Conservation (phyloP, 2,113 vertebrate genomes). For the Oreochromis spilurus region DNA sequence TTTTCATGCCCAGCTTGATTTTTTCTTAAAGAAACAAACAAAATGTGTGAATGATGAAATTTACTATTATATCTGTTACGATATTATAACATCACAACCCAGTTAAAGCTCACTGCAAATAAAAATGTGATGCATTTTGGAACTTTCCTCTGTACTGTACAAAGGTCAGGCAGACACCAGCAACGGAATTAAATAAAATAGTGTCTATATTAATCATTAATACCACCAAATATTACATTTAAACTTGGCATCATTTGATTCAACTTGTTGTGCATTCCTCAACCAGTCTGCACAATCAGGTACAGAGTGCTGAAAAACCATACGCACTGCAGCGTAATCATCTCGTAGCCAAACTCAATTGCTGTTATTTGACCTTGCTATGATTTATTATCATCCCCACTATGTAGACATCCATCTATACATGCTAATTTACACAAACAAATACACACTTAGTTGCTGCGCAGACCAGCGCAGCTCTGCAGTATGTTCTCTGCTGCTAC, state of each 20-base stretch:
- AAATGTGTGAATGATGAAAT: neutral
- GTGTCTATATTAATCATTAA: neutral
- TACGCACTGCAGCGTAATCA: constrained; percentile 47
- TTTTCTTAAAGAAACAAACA: neutral
- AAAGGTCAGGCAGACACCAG: neutral
- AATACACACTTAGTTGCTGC: constrained; percentile 37
- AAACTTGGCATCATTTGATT: neutral
- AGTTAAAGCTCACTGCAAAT: neutral
- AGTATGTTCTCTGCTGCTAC: constrained; percentile 47
- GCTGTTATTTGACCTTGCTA: constrained; percentile 55
- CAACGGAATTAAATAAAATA: neutral
- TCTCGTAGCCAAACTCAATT: constrained; percentile 1
- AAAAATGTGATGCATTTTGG: neutral
- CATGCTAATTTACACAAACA: constrained; percentile 36
- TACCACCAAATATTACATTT: neutral
- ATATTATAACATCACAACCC: neutral
- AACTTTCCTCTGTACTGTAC: neutral
- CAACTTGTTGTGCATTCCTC: neutral
- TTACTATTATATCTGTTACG: neutral
- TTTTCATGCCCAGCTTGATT: too few species aligned
- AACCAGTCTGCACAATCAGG: neutral
- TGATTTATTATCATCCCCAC: constrained; percentile 51
- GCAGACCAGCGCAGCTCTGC: constrained; percentile 60
- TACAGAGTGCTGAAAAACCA: neutral
- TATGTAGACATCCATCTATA: constrained; percentile 1